Evolutionary conservation across 2,888 invertebrate species (phyloP).

Genomic region (Phengaris arion): DNA sequence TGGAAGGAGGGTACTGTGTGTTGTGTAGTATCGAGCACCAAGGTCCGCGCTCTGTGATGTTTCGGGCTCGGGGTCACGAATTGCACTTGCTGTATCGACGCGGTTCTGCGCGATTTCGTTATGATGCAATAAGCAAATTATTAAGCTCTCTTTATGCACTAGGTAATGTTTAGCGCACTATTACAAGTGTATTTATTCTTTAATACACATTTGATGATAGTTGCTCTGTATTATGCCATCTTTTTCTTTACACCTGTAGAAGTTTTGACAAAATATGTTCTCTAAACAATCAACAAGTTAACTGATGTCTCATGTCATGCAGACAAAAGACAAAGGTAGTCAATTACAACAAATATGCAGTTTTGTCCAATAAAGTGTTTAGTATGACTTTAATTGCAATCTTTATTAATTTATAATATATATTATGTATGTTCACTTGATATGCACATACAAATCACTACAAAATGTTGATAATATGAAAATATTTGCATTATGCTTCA

Average conservation of each 20-base stretch:
- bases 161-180: too few relatives aligned
- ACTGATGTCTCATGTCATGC: not conserved
- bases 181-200: too few relatives aligned
- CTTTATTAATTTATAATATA: too few relatives aligned
- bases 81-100: constrained; percentile 34
- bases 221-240: not conserved
- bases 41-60: constrained; percentile 42
- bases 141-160: not conserved
- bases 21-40: constrained; percentile 33
- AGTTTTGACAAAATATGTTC: not conserved
- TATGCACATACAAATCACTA: not conserved
- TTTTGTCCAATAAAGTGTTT: not conserved
- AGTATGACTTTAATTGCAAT: not conserved
- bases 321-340: constrained; percentile 8
- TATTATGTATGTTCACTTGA: not conserved
- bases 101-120: constrained; percentile 38
- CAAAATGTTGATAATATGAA: not conserved
- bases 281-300: not conserved
- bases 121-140: constrained; percentile 69
- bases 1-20: not conserved
- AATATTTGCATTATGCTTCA: not conserved
- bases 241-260: not conserved
- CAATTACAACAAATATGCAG: not conserved
- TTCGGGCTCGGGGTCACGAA: constrained; percentile 52
- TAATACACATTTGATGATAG: not conserved